These are phyloP conservation scores for Eupithecia exiguata DNA, from an alignment of 2,888 invertebrate species.

Conservation along the genomic window DNA sequence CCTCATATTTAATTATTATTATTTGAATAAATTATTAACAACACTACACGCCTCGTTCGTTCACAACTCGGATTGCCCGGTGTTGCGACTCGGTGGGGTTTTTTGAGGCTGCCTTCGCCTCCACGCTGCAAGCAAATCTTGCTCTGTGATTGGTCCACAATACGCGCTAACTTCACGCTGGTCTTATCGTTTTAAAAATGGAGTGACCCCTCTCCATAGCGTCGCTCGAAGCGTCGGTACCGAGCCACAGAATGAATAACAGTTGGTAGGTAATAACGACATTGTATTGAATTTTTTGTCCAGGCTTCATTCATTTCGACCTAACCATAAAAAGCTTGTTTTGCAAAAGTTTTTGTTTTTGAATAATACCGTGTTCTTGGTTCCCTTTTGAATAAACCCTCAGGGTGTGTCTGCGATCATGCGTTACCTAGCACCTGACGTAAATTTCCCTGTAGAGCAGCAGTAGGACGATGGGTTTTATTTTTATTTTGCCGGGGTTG, in stretches of 20 bases:
- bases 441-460: background rate
- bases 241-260: background rate
- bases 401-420: background rate
- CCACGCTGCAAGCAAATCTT: conserved; percentile 64
- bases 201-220: conserved; percentile 44
- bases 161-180: conserved; percentile 1
- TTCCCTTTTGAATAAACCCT: conserved; percentile 7
- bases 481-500: background rate
- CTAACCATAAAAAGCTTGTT: background rate
- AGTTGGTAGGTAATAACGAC: background rate
- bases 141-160: conserved; percentile 66
- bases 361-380: background rate
- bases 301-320: background rate
- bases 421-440: conserved; percentile 1
- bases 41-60: conserved; percentile 73
- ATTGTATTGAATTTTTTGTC: background rate
- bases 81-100: conserved; percentile 66
- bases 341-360: background rate
- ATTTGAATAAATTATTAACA: conserved; percentile 76
- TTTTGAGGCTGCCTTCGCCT: conserved; percentile 79
- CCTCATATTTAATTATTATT: conserved; percentile 85
- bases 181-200: conserved; percentile 59
- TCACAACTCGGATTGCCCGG: conserved; percentile 78
- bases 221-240: background rate
- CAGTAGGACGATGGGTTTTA: background rate